These are phyloP conservation scores for Distichodus sexfasciatus DNA, from an alignment of 2,797 vertebrate species.

Conservation along the genomic window DNA sequence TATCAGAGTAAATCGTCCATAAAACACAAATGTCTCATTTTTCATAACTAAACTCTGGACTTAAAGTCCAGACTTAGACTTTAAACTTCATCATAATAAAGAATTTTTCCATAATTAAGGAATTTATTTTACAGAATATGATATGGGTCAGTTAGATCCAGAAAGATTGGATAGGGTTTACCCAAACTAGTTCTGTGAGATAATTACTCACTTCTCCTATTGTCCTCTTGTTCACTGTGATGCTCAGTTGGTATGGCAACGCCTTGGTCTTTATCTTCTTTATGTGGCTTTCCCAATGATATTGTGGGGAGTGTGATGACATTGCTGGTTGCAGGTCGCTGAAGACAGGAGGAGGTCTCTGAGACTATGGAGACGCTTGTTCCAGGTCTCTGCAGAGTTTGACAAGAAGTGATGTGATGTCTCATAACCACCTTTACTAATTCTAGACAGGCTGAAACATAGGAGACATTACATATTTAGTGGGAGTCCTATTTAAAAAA, in stretches of 20 bases:
- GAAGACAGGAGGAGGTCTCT: constrained; percentile 40
- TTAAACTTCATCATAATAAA: too few relatives aligned
- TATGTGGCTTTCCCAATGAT: constrained; percentile 34
- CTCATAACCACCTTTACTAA: background rate
- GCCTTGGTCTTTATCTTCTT: constrained; percentile 40
- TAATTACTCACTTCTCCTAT: constrained; percentile 47
- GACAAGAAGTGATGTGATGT: too few relatives aligned
- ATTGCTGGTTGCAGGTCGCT: constrained; percentile 50
- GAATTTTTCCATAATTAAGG: too few relatives aligned
- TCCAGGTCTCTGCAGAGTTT: constrained; percentile 69
- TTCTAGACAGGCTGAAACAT: background rate
- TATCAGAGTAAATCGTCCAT: too few relatives aligned
- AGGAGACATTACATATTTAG: background rate
- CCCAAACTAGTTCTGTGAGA: background rate
- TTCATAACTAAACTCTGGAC: background rate
- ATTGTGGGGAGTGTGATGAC: constrained; percentile 66
- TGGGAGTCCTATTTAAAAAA: background rate
- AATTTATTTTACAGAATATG: background rate
- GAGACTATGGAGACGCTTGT: constrained; percentile 72
- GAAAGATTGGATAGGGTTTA: background rate
- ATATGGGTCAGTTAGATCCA: background rate
- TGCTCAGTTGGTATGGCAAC: constrained; percentile 19
- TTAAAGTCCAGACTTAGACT: background rate
- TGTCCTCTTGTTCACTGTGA: constrained; percentile 8
- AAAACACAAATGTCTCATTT: too few relatives aligned